Evolutionary conservation across 2,888 invertebrate genomes (phyloP).

Genomic region (Aethes cnicana): DNA sequence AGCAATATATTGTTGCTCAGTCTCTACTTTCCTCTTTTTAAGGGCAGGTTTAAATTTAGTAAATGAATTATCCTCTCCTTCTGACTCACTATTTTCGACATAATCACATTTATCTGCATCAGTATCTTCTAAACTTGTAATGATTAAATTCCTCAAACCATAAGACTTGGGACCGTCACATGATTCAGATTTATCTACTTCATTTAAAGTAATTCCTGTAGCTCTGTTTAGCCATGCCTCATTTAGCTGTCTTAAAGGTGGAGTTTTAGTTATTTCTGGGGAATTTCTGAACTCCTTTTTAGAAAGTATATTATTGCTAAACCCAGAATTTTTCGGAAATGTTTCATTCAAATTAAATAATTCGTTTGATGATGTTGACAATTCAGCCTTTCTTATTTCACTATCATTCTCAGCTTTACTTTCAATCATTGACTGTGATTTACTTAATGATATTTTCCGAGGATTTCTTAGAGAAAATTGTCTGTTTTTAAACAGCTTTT

Average conservation of each 20-base stretch:
- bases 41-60: conserved; percentile 80
- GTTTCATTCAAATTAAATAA: background rate
- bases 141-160: conserved; percentile 65
- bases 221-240: conserved; percentile 73
- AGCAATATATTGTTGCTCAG: conserved; percentile 26
- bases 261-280: conserved; percentile 40
- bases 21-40: conserved; percentile 74
- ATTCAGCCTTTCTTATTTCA: conserved; percentile 33
- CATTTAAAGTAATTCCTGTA: conserved; percentile 59
- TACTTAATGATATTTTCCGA: conserved; percentile 80
- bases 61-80: conserved; percentile 72
- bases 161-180: conserved; percentile 44
- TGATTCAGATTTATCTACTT: conserved; percentile 33
- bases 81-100: conserved; percentile 89
- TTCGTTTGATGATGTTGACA: background rate
- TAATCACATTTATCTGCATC: conserved; percentile 61
- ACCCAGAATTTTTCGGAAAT: conserved; percentile 4
- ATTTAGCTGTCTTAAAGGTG: conserved; percentile 60
- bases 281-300: conserved; percentile 16
- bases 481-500: conserved; percentile 86
- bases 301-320: background rate
- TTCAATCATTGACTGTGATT: conserved; percentile 42
- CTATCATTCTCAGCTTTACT: conserved; percentile 35
- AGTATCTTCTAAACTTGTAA: conserved; percentile 37
- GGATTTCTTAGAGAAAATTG: conserved; percentile 89